phyloP scores from a whole-genome alignment of 1,140 invertebrate species.

The Pseudachorutes palmiensis region DNA sequence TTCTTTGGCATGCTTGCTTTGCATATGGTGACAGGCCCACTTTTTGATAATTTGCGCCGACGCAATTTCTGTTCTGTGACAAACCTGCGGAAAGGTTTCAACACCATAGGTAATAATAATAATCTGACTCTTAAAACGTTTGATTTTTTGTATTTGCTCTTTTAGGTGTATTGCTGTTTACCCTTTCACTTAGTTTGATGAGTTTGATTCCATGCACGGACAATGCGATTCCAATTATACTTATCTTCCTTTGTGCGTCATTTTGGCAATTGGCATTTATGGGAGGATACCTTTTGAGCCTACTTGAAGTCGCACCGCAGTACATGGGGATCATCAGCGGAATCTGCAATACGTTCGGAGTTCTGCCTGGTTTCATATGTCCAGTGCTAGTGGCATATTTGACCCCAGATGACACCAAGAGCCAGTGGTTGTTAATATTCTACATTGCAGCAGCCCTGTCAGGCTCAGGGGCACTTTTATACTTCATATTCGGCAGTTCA shows the following conservation, averaged over 20 bases:
- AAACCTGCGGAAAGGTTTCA: constrained; percentile 39
- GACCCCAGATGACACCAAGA: constrained; percentile 39
- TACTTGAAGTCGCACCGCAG: constrained; percentile 39
- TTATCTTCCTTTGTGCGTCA: constrained; percentile 32
- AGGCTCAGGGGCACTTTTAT: constrained; percentile 43
- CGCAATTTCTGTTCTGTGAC: constrained; percentile 35
- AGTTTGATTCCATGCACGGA: constrained; percentile 28
- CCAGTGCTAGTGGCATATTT: constrained; percentile 37
- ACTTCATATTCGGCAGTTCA: constrained; percentile 41
- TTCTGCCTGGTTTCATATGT: constrained; percentile 40
- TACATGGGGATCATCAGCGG: constrained; percentile 42
- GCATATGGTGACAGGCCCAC: constrained; percentile 34
- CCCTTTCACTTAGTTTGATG: not conserved
- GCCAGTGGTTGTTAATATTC: constrained; percentile 41
- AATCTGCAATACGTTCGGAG: constrained; percentile 42
- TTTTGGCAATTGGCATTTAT: constrained; percentile 37
- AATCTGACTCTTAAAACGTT: constrained; percentile 1
- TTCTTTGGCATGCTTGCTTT: constrained; percentile 45
- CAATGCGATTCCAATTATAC: constrained; percentile 29
- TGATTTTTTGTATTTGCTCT: constrained; percentile 10
- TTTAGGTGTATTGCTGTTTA: constrained; percentile 22
- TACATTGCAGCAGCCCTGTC: constrained; percentile 38
- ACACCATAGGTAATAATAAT: constrained; percentile 37
- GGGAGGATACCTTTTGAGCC: constrained; percentile 41
- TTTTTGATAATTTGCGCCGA: constrained; percentile 37